phyloP scores from a whole-genome alignment of 2,113 vertebrate genomes.

The Alces alces region DNA sequence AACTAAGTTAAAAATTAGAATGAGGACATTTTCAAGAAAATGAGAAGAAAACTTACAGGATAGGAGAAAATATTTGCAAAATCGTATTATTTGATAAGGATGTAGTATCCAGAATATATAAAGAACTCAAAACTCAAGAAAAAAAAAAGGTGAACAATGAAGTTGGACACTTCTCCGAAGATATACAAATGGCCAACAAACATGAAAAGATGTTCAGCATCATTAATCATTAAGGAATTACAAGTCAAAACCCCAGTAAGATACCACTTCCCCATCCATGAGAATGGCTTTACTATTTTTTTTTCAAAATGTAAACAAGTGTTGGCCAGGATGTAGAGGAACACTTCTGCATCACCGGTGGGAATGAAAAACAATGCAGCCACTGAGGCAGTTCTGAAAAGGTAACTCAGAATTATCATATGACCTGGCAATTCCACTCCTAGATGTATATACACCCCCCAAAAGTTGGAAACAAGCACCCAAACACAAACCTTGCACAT shows the following conservation, averaged over 20 bases:
- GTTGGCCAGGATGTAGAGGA: background rate
- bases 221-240: background rate
- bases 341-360: background rate
- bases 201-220: background rate
- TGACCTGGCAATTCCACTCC: background rate
- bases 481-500: background rate
- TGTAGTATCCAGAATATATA: background rate
- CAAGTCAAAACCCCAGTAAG: background rate
- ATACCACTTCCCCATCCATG: background rate
- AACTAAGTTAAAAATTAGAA: background rate
- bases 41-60: slow-evolving; percentile 23
- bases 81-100: background rate
- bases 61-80: background rate
- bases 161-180: background rate
- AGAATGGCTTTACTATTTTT: background rate
- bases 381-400: background rate
- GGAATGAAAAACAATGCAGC: background rate
- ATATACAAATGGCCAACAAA: background rate
- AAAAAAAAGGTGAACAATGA: background rate
- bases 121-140: background rate
- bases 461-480: background rate
- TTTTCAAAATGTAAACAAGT: background rate
- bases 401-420: background rate
- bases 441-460: background rate
- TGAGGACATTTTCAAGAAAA: background rate